These are phyloP conservation scores for Brachionus angularis DNA, from an alignment of 1,140 invertebrate genomes.

Conservation along the genomic window DNA sequence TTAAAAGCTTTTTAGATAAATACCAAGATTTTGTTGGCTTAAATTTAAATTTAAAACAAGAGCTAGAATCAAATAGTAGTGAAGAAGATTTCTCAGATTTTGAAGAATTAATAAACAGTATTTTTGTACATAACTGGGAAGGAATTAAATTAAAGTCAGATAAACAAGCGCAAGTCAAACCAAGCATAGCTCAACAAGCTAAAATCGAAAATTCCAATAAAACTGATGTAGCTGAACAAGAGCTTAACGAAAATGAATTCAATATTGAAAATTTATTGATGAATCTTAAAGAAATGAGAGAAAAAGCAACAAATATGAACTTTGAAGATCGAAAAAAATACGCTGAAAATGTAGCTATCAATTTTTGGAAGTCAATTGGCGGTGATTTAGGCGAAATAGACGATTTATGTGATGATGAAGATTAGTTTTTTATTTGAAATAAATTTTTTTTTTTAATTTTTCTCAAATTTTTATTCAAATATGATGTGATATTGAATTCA, in stretches of 20 bases:
- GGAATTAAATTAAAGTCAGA: conserved; percentile 22
- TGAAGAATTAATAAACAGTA: conserved; percentile 18
- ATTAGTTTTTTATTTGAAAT: conserved; percentile 10
- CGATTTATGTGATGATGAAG: not conserved
- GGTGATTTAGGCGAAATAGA: conserved; percentile 19
- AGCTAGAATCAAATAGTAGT: not conserved
- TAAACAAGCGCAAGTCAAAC: conserved; percentile 35
- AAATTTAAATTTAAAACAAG: not conserved
- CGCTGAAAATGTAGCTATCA: conserved; percentile 19
- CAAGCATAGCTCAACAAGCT: no score
- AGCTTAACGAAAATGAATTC: conserved; percentile 9
- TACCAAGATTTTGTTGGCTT: conserved; percentile 2
- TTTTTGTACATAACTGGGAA: conserved; percentile 34
- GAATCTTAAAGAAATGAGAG: conserved; percentile 28
- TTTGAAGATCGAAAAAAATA: conserved; percentile 41
- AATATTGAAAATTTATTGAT: conserved; percentile 26
- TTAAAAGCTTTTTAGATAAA: not conserved
- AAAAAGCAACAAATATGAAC: conserved; percentile 4
- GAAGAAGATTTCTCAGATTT: conserved; percentile 9
- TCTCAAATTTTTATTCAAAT: not conserved
- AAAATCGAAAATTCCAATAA: not conserved
- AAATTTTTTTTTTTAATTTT: not conserved
- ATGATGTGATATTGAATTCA: conserved; percentile 25
- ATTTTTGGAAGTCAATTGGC: conserved; percentile 40
- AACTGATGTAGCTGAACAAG: not conserved